Percentiles rank a stretch among this genome's conserved stretches.
phyloP scores from a whole-genome alignment of 2,113 vertebrate genomes.

The Oceanodroma tethys region DNA sequence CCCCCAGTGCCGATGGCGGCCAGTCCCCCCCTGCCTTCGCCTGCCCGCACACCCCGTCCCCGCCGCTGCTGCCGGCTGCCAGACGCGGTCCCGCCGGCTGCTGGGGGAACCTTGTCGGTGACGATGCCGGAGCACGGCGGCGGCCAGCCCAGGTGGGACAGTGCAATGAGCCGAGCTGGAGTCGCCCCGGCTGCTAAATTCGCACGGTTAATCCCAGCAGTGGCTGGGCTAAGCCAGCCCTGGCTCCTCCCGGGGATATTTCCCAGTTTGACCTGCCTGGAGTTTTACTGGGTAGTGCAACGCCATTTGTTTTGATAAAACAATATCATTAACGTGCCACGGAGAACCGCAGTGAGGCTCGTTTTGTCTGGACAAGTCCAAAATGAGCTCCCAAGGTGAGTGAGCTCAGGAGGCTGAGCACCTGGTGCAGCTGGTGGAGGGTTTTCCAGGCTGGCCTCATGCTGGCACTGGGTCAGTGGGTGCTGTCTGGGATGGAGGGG shows the following conservation, averaged over 20 bases:
- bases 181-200: not conserved
- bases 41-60: fast-evolving
- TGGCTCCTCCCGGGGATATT: not conserved
- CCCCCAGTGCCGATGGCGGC: fast-evolving
- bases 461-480: not conserved
- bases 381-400: not conserved
- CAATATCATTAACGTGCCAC: fast-evolving
- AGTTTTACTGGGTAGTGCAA: not conserved
- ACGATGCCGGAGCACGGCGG: fast-evolving
- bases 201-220: fast-evolving
- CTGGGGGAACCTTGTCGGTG: not conserved
- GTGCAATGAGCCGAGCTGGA: not conserved
- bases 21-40: not conserved
- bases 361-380: not conserved
- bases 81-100: not conserved
- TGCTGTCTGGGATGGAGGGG: fast-evolving
- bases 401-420: not conserved
- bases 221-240: not conserved
- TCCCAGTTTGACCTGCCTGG: not conserved
- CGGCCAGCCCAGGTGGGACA: fast-evolving
- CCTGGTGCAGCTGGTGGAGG: not conserved
- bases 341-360: fast-evolving
- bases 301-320: not conserved
- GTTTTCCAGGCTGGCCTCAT: not conserved
- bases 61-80: fast-evolving